Evolutionary conservation across 2,888 invertebrate species (phyloP), one percentile per base, ranked within the genome.

Genomic region (Prosopocoilus inquinatus): DNA sequence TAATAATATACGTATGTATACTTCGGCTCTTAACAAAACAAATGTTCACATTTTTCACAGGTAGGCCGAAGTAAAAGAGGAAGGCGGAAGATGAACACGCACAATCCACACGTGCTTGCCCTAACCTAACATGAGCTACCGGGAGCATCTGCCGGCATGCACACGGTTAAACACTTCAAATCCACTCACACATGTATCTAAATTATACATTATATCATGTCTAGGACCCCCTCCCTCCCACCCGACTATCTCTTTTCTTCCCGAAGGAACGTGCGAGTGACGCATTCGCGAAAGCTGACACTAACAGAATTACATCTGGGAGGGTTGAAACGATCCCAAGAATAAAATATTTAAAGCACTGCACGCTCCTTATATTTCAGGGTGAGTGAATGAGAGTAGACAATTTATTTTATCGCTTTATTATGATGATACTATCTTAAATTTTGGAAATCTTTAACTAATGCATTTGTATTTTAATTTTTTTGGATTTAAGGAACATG

Each of bases 21-120:
- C 5, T 43, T 35, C 48, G 36, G 41, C 47, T 47, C 53, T 39
- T 53, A 39, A 46, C 47, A 55, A 51, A 49, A 58, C 47, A 45
- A 53, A 52, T 43, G 51, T 44, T 28, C 20, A 28, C 20, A 28
- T 28, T n/a, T n/a, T n/a, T 54, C 58, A 57, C 62, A 63, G 62
- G 62, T 63, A 63, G 55, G 58, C 55, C 55, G 51, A 54, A 36
- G 34, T 35, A 47, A 36, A 35, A 15, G 38, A 50, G 50, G 54
- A 57, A 54, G 56, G 58, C 63, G 63, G 64, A 63, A 65, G 66
- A 68, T 63, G 67, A 64, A 59, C 62, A 56, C 58, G 57, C 54
- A 53, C 59, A 61, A 57, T 53, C 61, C 58, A 56, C 67, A 66
- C 68, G 67, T 65, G 67, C 64, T n/a, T 63, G 63, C 64, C 64